Percentiles rank a stretch among this genome's conserved stretches.
Evolutionary conservation across 2,888 invertebrate genomes (phyloP).

Genomic region (Temnothorax rugatulus): DNA sequence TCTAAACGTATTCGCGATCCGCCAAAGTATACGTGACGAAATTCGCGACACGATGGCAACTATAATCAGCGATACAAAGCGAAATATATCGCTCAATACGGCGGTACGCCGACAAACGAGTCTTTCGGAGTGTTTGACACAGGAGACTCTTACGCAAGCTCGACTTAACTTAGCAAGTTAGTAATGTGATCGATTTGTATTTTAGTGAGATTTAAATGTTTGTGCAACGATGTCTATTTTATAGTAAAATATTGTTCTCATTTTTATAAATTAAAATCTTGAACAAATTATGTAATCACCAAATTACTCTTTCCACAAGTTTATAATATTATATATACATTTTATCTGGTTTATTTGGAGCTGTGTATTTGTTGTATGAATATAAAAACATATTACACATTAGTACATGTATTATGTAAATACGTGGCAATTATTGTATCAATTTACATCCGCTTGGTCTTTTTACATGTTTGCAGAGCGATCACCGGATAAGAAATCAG

Average conservation of each 20-base stretch:
- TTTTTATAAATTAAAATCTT: conserved; percentile 11
- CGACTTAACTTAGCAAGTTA: conserved; percentile 84
- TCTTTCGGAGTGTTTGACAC: conserved; percentile 83
- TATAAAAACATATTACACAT: conserved; percentile 1
- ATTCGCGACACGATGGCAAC: conserved; percentile 75
- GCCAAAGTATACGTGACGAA: conserved; percentile 12
- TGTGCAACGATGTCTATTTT: neutral
- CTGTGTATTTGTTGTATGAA: neutral
- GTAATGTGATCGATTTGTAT: conserved; percentile 66
- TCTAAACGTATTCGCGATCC: conserved; percentile 15
- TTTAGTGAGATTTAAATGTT: neutral
- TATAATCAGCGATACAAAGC: conserved; percentile 78
- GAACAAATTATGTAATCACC: neutral
- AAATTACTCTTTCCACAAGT: conserved; percentile 8
- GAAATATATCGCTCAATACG: conserved; percentile 78
- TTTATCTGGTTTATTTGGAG: neutral
- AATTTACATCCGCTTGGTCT: neutral
- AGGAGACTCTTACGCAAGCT: conserved; percentile 83
- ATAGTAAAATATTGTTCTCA: neutral
- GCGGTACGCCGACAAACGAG: conserved; percentile 80
- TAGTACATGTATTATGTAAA: neutral
- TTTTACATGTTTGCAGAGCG: conserved; percentile 79
- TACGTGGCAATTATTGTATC: neutral
- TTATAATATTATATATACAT: conserved; percentile 12
- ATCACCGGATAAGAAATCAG: conserved; percentile 82